A percentile compares a stretch with the other conserved stretches of the same genome.
These are phyloP conservation scores for Aplysina aerophoba DNA, from an alignment of 37 sponge, comb jelly and placozoan genomes.

Conservation along the genomic window DNA sequence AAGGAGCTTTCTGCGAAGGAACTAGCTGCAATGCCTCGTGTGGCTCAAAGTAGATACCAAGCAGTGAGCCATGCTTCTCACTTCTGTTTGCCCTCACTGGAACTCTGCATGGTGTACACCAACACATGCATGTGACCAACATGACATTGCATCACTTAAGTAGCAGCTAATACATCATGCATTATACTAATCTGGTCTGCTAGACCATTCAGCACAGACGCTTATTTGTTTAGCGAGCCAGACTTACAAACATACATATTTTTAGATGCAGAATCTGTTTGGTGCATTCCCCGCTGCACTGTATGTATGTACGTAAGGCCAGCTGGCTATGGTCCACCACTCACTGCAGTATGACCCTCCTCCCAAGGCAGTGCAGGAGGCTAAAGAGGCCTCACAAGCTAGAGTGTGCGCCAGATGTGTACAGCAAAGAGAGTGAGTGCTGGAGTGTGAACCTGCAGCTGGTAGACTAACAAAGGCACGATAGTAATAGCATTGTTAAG, in stretches of 20 bases:
- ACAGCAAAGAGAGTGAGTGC: conserved; percentile 41
- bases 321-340: neutral
- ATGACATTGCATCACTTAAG: neutral
- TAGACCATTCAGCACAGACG: neutral
- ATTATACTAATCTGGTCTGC: neutral
- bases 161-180: neutral
- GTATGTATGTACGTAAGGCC: too few relatives aligned
- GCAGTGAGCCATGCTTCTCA: conserved; percentile 70
- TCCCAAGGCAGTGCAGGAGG: conserved; percentile 51
- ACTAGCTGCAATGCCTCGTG: conserved; percentile 32
- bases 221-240: neutral
- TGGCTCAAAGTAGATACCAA: conserved; percentile 65
- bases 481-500: too few relatives aligned
- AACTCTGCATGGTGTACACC: too few relatives aligned
- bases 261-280: too few relatives aligned
- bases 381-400: conserved; percentile 41
- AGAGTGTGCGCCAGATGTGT: conserved; percentile 34
- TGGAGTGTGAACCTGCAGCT: too few relatives aligned
- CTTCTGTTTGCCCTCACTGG: neutral
- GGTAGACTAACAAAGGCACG: too few relatives aligned
- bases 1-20: conserved; percentile 43
- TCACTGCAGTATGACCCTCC: conserved; percentile 67
- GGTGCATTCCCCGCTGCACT: too few relatives aligned
- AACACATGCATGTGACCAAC: neutral
- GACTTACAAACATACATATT: neutral